Evolutionary conservation across 64 coral and sea anemone species (phyloP).

Genomic region (Montipora efflorescens): DNA sequence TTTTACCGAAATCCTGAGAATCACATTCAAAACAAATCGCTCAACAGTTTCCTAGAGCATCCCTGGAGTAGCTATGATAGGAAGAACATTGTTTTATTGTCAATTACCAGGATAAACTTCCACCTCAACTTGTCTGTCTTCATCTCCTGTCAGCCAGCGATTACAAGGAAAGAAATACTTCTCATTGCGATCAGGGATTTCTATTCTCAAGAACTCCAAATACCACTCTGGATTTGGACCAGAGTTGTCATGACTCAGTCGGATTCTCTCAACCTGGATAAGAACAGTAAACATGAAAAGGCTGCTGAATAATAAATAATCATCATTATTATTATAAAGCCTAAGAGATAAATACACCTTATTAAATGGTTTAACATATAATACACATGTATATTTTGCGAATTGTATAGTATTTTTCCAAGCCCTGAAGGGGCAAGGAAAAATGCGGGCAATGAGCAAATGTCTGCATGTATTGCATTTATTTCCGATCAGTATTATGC

Average conservation of each 20-base stretch:
- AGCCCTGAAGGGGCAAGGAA: too few relatives aligned
- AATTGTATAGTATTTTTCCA: too few relatives aligned
- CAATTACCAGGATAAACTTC: slow-evolving; percentile 87
- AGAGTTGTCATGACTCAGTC: slow-evolving; percentile 85
- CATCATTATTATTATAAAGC: too few relatives aligned
- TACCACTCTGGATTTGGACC: slow-evolving; percentile 87
- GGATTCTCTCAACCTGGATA: slow-evolving; percentile 71
- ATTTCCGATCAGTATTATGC: too few relatives aligned
- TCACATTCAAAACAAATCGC: too few relatives aligned
- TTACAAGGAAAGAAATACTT: slow-evolving; percentile 88
- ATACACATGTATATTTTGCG: too few relatives aligned
- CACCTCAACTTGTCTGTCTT: slow-evolving; percentile 71
- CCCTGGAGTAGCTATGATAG: neutral
- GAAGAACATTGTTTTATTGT: neutral
- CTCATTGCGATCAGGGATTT: slow-evolving; percentile 58
- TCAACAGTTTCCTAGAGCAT: neutral
- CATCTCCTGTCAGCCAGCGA: slow-evolving; percentile 78
- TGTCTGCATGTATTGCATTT: too few relatives aligned
- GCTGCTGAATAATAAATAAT: neutral
- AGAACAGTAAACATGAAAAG: neutral
- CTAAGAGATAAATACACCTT: too few relatives aligned
- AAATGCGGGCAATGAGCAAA: too few relatives aligned
- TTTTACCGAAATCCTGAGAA: too few relatives aligned
- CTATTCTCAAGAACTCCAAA: slow-evolving; percentile 79
- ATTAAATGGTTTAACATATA: too few relatives aligned